A percentile compares a stretch with the other conserved stretches of the same genome.
phyloP scores from a whole-genome alignment of 2,797 vertebrate species.

The Cichlasoma orientale region DNA sequence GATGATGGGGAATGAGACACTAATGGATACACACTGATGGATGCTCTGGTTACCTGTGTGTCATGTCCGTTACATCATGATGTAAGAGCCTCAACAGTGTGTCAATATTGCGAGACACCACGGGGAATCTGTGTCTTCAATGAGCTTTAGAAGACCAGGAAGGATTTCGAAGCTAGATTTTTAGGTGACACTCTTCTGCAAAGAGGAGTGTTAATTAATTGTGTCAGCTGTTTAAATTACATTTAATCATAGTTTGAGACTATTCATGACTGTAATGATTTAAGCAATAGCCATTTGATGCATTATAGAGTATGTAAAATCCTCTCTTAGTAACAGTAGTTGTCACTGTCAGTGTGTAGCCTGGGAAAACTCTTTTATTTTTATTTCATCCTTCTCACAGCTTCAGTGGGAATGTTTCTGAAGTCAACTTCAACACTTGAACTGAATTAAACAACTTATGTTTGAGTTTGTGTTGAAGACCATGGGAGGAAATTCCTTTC shows the following conservation, averaged over 20 bases:
- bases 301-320: not conserved
- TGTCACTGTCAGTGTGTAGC: not conserved
- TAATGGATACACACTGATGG: constrained; percentile 46
- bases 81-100: not conserved
- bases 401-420: too few species aligned
- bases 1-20: constrained; percentile 13
- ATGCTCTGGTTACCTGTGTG: constrained; percentile 26
- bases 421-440: too few species aligned
- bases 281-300: not conserved
- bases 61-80: constrained; percentile 34
- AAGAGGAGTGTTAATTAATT: not conserved
- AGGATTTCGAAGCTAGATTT: not conserved
- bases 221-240: not conserved
- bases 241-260: not conserved
- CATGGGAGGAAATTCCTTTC: too few species aligned
- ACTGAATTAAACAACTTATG: too few species aligned
- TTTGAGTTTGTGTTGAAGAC: too few species aligned
- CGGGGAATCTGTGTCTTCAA: not conserved
- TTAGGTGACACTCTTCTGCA: not conserved
- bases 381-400: too few species aligned
- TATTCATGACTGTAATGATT: not conserved
- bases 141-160: not conserved
- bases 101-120: not conserved
- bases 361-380: too few species aligned
- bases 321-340: not conserved